Percentiles rank a stretch among this genome's conserved stretches.
Conservation (phyloP, 2,888 invertebrate genomes). For the Achlya flavicornis region DNA sequence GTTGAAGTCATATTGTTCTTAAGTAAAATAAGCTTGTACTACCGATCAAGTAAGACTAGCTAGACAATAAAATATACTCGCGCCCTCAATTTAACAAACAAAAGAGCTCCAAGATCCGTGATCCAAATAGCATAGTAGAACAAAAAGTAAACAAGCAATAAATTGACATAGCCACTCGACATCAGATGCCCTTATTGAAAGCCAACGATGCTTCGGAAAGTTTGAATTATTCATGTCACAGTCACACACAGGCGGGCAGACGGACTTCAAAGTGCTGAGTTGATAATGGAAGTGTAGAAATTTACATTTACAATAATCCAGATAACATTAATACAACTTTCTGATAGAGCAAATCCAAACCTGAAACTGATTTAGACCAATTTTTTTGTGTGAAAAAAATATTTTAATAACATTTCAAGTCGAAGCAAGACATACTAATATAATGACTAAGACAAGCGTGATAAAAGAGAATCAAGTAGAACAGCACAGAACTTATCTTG, state of each 20-base stretch:
- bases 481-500: too few species aligned
- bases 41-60: not conserved
- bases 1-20: too few species aligned
- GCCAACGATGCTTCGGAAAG: slow-evolving; percentile 42
- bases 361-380: too few species aligned
- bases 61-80: not conserved
- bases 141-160: slow-evolving; percentile 51
- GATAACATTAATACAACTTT: not conserved
- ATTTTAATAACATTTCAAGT: too few species aligned
- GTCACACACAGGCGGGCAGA: slow-evolving; percentile 25
- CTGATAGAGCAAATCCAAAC: not conserved
- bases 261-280: slow-evolving; percentile 25
- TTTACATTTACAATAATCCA: slow-evolving; percentile 26
- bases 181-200: slow-evolving; percentile 48
- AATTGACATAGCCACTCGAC: slow-evolving; percentile 44
- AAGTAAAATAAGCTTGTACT: too few species aligned
- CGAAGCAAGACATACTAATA: too few species aligned
- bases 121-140: slow-evolving; percentile 37
- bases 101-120: slow-evolving; percentile 36
- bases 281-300: slow-evolving; percentile 17
- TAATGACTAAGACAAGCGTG: too few species aligned
- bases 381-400: too few species aligned
- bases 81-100: slow-evolving; percentile 2
- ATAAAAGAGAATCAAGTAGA: too few species aligned
- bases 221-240: slow-evolving; percentile 57